phyloP scores from a whole-genome alignment of 2,888 invertebrate genomes.

The Eugnorisma glareosa region DNA sequence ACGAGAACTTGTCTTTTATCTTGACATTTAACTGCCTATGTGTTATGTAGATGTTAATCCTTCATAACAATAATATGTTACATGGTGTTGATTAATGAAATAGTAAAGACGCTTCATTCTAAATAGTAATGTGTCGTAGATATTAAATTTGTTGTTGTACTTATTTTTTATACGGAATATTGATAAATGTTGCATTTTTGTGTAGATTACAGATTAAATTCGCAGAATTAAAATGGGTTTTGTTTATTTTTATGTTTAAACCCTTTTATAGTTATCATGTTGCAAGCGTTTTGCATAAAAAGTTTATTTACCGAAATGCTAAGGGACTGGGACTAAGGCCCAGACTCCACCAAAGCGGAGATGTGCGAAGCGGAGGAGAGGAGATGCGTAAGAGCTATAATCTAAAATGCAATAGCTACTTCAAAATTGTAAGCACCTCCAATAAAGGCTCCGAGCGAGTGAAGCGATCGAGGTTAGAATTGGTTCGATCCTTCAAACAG shows the following conservation, averaged over 20 bases:
- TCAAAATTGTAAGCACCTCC: too few relatives aligned
- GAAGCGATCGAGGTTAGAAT: too few relatives aligned
- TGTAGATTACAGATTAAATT: constrained; percentile 87
- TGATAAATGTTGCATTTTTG: constrained; percentile 88
- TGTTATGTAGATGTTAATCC: constrained; percentile 50
- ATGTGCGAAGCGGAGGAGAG: background rate
- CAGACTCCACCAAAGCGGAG: background rate
- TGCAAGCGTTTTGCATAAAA: background rate
- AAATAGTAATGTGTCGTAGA: constrained; percentile 80
- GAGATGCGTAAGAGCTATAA: background rate
- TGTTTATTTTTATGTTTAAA: constrained; percentile 1
- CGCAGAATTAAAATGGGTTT: constrained; percentile 76
- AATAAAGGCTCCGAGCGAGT: too few relatives aligned
- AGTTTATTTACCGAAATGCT: background rate
- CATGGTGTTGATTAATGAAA: constrained; percentile 54
- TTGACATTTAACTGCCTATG: background rate
- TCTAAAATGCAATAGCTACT: too few relatives aligned
- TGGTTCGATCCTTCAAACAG: too few relatives aligned
- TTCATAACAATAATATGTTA: constrained; percentile 49
- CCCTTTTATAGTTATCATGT: background rate
- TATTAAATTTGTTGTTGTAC: constrained; percentile 85
- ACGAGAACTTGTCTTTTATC: background rate
- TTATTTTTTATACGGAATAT: constrained; percentile 89
- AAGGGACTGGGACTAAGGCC: background rate
- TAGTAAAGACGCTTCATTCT: constrained; percentile 75